Evolutionary conservation across 2,888 invertebrate genomes (phyloP), one percentile per base, ranked within the genome.

Genomic region (Dicycla oo): DNA sequence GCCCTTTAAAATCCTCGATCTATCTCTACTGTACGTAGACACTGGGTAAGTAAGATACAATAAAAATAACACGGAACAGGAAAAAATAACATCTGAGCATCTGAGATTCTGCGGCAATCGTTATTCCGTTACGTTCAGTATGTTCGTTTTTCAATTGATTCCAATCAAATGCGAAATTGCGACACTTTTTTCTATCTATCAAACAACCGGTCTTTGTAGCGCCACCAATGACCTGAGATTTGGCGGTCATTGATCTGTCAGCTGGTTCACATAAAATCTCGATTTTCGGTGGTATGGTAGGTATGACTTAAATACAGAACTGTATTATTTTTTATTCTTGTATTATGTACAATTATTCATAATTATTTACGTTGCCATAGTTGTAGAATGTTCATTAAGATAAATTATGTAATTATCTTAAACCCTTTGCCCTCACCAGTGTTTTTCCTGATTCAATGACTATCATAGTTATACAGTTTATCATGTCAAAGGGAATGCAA

Each of bases 241-340:
- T 65, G 67, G 66, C 77, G 78, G 80, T 75, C 82, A 78, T 78
- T 81, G 82, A 69, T 77, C 80, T 73, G 66, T 65, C 69, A 73
- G 11, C 63, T 72, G 57, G 54, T 71, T 54, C 15, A 30, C 4
- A 65, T 58, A 61, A 43, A 64, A 54, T n/a, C 2, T 26, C 15
- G 1, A 30, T 23, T 69, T 43, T 4, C 7, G 8, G 3, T 10
- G 8, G 23, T 15, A n/a, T 20, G 23, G 23, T 23, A 60, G 7
- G 11, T 38, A 34, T 23, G 11, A 58, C 60, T 23, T 45, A 30
- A 30, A 8, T 3, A 20, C 1, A 20, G 1, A 34, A 38, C 15
- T 23, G 0, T 20, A 18, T n/a, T 30, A 26, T 43, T 30, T 53
- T 43, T 51, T 8, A 13, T 51, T 20, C 4, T 40, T 40, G 13